A percentile compares a stretch with the other conserved stretches of the same genome.
phyloP scores from a whole-genome alignment of 1,140 invertebrate species.

The Metopolophium dirhodum region DNA sequence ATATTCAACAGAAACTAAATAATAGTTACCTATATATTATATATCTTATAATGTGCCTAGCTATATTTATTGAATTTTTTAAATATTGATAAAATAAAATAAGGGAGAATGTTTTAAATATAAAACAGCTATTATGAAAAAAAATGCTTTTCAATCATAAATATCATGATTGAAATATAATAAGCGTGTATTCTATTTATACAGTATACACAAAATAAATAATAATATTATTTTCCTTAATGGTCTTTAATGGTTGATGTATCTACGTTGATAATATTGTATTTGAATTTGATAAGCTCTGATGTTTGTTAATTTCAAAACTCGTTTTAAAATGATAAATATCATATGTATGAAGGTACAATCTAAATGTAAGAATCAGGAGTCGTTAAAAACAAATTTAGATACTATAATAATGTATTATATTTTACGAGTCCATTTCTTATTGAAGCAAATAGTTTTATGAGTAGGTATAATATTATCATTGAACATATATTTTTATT shows the following conservation, averaged over 20 bases:
- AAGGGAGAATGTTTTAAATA: background rate
- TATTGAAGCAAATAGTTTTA: background rate
- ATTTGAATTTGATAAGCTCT: background rate
- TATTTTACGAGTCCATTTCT: background rate
- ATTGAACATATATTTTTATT: background rate
- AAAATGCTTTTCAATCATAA: background rate
- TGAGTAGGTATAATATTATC: background rate
- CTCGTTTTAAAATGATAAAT: background rate
- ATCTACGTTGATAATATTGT: background rate
- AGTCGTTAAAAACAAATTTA: slow-evolving; percentile 3
- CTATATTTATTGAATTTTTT: background rate
- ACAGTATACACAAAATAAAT: background rate
- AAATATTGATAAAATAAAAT: slow-evolving; percentile 9
- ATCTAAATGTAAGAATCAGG: background rate
- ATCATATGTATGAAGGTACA: background rate
- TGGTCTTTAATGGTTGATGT: background rate
- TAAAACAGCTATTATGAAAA: background rate
- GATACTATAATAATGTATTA: background rate
- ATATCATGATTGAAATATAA: background rate
- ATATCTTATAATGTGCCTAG: background rate
- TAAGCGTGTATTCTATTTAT: background rate
- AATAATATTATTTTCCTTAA: background rate
- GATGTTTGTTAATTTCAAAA: slow-evolving; percentile 9
- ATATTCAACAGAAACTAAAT: background rate
- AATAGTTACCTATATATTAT: background rate